phyloP scores from a whole-genome alignment of 2,797 vertebrate genomes.

The Esox masquinongy region DNA sequence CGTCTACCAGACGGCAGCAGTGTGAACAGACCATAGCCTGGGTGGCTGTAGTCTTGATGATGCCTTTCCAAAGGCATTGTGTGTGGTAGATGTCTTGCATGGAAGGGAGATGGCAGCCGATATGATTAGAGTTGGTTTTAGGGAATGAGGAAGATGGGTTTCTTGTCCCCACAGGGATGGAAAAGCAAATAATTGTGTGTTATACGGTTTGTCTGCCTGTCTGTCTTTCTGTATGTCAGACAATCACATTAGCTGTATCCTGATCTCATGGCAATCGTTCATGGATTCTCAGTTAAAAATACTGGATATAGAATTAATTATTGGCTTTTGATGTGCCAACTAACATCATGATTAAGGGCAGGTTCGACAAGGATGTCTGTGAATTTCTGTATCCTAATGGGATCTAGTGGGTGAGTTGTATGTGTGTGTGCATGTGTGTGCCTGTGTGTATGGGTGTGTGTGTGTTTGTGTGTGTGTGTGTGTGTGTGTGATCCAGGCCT shows the following conservation, averaged over 20 bases:
- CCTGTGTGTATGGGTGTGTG: too few relatives aligned
- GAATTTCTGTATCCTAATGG: neutral
- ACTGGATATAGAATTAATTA: neutral
- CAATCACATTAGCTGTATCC: too few relatives aligned
- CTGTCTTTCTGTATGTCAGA: neutral
- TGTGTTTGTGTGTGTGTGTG: too few relatives aligned
- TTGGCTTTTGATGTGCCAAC: neutral
- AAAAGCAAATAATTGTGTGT: neutral
- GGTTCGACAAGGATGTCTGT: neutral
- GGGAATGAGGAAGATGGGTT: neutral
- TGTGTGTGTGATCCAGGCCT: too few relatives aligned
- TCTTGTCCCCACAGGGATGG: neutral
- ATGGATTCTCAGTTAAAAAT: constrained; percentile 47
- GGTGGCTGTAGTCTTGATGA: too few relatives aligned
- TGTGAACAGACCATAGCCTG: too few relatives aligned
- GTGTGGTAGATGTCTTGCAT: too few relatives aligned
- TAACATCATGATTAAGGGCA: neutral
- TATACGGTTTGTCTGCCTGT: neutral
- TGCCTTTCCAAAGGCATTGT: too few relatives aligned
- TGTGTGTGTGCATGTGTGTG: neutral
- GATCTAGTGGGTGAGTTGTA: neutral
- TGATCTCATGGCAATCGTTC: constrained; percentile 44
- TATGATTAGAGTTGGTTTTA: neutral
- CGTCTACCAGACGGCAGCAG: too few relatives aligned
- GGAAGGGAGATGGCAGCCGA: too few relatives aligned